These are phyloP conservation scores for Zaprionus vittiger DNA, from an alignment of 1,140 invertebrate genomes.

Conservation along the genomic window DNA sequence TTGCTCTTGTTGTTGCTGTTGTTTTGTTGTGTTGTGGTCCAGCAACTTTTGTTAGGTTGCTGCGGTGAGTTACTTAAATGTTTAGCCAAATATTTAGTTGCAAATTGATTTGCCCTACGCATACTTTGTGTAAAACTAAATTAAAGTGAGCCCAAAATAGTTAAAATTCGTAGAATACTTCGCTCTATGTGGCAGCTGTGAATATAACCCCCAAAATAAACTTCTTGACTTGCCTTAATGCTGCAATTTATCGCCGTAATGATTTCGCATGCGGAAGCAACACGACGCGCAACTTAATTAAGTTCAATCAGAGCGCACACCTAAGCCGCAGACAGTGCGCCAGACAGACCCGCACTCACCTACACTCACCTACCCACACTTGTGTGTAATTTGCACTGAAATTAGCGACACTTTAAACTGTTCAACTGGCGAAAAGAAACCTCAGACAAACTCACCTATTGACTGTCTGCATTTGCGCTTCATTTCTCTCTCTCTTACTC, in stretches of 20 bases:
- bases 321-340: conserved; percentile 53
- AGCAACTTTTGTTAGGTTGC: conserved; percentile 32
- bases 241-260: conserved; percentile 1
- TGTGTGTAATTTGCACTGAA: conserved; percentile 51
- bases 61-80: conserved; percentile 38
- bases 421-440: conserved; percentile 35
- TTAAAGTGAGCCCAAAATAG: conserved; percentile 15
- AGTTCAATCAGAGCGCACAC: conserved; percentile 53
- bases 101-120: conserved; percentile 25
- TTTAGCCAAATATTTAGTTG: conserved; percentile 32
- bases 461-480: conserved; percentile 19
- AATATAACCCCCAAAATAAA: neutral
- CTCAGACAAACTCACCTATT: conserved; percentile 33
- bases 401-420: conserved; percentile 62
- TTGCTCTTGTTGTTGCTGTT: conserved; percentile 13
- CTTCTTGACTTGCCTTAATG: conserved; percentile 1
- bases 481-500: neutral
- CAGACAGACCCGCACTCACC: conserved; percentile 10
- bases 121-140: neutral
- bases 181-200: too few species aligned
- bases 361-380: conserved; percentile 19
- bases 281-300: conserved; percentile 53
- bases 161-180: neutral
- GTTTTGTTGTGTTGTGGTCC: conserved; percentile 13
- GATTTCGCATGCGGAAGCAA: neutral